These are phyloP conservation scores for Nymphalis io DNA, from an alignment of 1,140 invertebrate species.

Conservation along the genomic window DNA sequence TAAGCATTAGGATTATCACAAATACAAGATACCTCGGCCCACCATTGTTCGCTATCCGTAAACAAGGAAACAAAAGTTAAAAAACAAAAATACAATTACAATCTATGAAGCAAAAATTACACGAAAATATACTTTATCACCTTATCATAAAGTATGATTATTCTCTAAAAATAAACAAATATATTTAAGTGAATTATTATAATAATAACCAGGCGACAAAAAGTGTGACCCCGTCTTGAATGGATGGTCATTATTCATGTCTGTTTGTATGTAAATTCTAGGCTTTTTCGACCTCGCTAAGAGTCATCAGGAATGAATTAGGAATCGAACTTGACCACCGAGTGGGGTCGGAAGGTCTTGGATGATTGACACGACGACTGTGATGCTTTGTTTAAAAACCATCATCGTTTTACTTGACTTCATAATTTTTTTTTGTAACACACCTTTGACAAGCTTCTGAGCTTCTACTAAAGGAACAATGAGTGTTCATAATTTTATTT, in stretches of 20 bases:
- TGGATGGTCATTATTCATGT: slow-evolving; percentile 45
- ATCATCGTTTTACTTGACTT: slow-evolving; percentile 22
- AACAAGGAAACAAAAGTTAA: slow-evolving; percentile 35
- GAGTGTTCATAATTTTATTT: too few relatives aligned
- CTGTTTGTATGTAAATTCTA: slow-evolving; percentile 71
- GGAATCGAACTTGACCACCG: slow-evolving; percentile 70
- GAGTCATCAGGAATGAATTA: slow-evolving; percentile 66
- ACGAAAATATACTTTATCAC: slow-evolving; percentile 16
- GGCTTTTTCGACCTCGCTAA: slow-evolving; percentile 46
- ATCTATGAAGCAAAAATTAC: neutral
- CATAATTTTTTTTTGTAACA: slow-evolving; percentile 9
- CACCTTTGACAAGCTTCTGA: neutral
- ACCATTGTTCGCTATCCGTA: slow-evolving; percentile 37
- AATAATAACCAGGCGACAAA: slow-evolving; percentile 45
- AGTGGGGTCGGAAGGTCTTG: slow-evolving; percentile 49
- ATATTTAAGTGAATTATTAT: slow-evolving; percentile 41
- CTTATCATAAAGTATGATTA: neutral
- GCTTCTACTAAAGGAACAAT: too few relatives aligned
- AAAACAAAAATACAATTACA: neutral
- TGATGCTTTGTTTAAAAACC: slow-evolving; percentile 41
- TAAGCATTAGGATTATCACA: neutral
- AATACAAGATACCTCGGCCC: slow-evolving; percentile 14
- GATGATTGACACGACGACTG: slow-evolving; percentile 56
- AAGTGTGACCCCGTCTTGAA: slow-evolving; percentile 47
- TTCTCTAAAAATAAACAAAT: neutral